Evolutionary conservation across 2,888 invertebrate species (phyloP).

Genomic region (Tenthredo livida): DNA sequence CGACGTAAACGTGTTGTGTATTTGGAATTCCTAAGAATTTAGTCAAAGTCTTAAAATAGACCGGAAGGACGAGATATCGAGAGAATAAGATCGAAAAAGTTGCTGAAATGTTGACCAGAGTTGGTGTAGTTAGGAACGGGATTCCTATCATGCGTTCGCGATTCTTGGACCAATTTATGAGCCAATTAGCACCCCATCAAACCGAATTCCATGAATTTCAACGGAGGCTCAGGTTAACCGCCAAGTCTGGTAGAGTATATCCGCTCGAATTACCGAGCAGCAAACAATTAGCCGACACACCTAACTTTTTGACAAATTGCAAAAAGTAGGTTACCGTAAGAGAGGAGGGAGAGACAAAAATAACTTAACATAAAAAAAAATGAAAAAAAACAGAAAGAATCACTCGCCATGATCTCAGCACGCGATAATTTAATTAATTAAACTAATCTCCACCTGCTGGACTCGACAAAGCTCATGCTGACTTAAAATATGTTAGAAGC

Average conservation of each 20-base stretch:
- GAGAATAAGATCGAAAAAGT: slow-evolving; percentile 19
- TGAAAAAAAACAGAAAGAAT: background rate
- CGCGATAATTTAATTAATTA: slow-evolving; percentile 7
- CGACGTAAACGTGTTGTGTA: background rate
- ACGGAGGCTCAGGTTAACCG: background rate
- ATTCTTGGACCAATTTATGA: slow-evolving; percentile 30
- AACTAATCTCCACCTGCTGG: background rate
- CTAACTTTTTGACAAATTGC: slow-evolving; percentile 11
- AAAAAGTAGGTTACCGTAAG: background rate
- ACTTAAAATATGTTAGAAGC: background rate
- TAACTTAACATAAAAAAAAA: background rate
- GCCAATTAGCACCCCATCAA: slow-evolving; percentile 38
- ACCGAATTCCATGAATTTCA: slow-evolving; percentile 32
- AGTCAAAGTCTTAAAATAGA: background rate
- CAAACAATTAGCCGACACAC: background rate
- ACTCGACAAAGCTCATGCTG: background rate
- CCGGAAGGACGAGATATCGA: background rate
- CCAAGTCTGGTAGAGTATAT: slow-evolving; percentile 7
- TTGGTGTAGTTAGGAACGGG: background rate
- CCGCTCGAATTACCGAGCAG: background rate
- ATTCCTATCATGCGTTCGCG: slow-evolving; percentile 22
- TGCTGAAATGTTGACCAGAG: background rate
- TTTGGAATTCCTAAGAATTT: background rate
- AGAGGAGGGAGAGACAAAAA: background rate
- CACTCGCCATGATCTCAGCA: background rate